Evolutionary conservation across 2,797 vertebrate genomes (phyloP), one percentile per base, ranked within the genome.

Genomic region (Gymnocypris eckloni): DNA sequence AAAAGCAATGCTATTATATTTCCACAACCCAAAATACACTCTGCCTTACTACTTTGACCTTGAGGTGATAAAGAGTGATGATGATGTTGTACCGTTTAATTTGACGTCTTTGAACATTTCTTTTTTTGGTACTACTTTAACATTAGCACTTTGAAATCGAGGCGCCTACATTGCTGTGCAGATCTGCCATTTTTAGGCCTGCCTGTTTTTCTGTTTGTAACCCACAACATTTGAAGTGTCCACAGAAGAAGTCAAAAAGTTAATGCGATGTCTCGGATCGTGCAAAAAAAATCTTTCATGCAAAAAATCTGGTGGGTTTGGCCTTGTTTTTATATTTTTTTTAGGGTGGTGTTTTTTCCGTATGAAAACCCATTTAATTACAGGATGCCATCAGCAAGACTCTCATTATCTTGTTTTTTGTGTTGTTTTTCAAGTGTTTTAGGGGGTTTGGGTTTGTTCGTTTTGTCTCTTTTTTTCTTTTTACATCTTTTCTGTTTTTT

Each of bases 331-430:
- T 78, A 66, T 81, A 81, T 84, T 86, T 87, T 75, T 85, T 84
- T 73, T 28, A 64, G 48, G 33, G 81, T 82, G 77, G 82, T 87
- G 89, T 85, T 89, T 90, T 71, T 84, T 80, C 75, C 22, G 15
- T 89, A 70, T 83, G 45, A 87, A 88, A 89, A 82, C 73, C 61
- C 86, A 82, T 84, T 87, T 90, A 92, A 91, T 91, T 91, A 91
- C 87, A 92, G 90, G 87, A 85, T 87, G 71, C 73, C 86, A 79
- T 89, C 88, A 86, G 88, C 89, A 87, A 88, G 89, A 90, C 88
- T 77, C 88, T 92, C 87, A 91, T 91, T 91, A 91, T 91, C 90
- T 89, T 89, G 87, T 87, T 89, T 90, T 90, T 91, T 89, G 73
- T 80, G 87, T 87, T 91, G 89, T 90, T 89, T 91, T 91, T 91